A percentile compares a stretch with the other conserved stretches of the same genome.
phyloP scores from a whole-genome alignment of 2,888 invertebrate genomes.

The Platerodrilus igneus region DNA sequence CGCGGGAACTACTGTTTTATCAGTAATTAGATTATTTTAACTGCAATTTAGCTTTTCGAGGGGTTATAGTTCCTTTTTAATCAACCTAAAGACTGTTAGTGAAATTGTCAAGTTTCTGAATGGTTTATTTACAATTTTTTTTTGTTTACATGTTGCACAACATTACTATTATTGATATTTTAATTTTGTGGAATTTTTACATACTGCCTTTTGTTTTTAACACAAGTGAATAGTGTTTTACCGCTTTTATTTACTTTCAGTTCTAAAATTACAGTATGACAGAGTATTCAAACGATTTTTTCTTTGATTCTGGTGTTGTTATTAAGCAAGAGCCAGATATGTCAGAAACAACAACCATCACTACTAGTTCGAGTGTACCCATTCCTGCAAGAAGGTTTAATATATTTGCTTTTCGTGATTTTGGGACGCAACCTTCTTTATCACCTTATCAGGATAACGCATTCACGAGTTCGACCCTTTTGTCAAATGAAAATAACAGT shows the following conservation, averaged over 20 bases:
- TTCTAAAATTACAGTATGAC: constrained; percentile 49
- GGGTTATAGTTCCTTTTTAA: constrained; percentile 27
- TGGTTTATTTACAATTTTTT: constrained; percentile 29
- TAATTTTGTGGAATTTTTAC: neutral
- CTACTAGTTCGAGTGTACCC: constrained; percentile 58
- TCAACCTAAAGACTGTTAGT: constrained; percentile 16
- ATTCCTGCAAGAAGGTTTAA: constrained; percentile 55
- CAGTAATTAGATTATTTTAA: constrained; percentile 25
- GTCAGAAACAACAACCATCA: constrained; percentile 45
- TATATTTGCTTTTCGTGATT: constrained; percentile 49
- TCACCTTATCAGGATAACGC: constrained; percentile 52
- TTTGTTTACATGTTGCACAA: constrained; percentile 31
- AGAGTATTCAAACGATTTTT: constrained; percentile 61
- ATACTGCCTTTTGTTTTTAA: neutral
- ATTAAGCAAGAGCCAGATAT: constrained; percentile 58
- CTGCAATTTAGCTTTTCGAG: constrained; percentile 25
- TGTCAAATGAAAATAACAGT: constrained; percentile 39
- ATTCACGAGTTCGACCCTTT: constrained; percentile 40
- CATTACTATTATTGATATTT: constrained; percentile 20
- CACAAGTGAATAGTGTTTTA: constrained; percentile 1
- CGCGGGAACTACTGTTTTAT: constrained; percentile 26
- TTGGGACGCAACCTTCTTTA: constrained; percentile 53
- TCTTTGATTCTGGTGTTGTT: constrained; percentile 57
- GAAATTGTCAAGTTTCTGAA: constrained; percentile 18
- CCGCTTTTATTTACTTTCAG: constrained; percentile 3